Conservation (phyloP, 1,140 invertebrate species). For the Brachionus koreanus region DNA sequence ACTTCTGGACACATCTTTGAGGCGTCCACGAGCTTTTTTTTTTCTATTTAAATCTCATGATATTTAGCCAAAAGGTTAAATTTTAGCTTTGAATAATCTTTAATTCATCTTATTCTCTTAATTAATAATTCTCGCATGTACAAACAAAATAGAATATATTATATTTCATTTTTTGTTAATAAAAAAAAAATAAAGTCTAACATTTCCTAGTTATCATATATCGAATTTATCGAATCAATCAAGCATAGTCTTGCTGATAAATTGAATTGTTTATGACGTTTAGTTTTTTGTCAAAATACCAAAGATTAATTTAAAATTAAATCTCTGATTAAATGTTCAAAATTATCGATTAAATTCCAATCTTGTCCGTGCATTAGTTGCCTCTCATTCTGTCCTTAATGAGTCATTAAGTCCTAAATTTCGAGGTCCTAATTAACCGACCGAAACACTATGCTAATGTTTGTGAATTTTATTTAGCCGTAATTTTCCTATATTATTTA, state of each 20-base stretch:
- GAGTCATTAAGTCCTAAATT: not conserved
- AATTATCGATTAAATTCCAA: constrained; percentile 5
- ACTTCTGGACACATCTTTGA: not conserved
- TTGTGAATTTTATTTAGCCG: not conserved
- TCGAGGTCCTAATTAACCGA: not conserved
- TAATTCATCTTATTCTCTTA: not conserved
- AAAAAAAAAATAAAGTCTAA: not conserved
- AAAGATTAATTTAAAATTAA: constrained; percentile 2
- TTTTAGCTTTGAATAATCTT: not conserved
- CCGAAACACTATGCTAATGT: not conserved
- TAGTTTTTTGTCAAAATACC: not conserved
- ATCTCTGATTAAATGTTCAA: not conserved
- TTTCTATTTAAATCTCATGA: not conserved
- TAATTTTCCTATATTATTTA: not conserved
- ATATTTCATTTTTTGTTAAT: not conserved
- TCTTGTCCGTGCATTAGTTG: not conserved
- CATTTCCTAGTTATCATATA: constrained; percentile 15
- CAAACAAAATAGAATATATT: not conserved
- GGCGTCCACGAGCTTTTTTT: not conserved
- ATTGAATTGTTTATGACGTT: not conserved
- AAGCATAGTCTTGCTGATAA: constrained; percentile 22
- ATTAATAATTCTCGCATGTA: not conserved
- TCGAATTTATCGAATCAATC: constrained; percentile 3
- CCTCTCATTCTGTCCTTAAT: not conserved
- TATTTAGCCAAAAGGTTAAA: not conserved